Conservation (phyloP, 2,888 invertebrate genomes). For the Podotricha telesiphe region DNA sequence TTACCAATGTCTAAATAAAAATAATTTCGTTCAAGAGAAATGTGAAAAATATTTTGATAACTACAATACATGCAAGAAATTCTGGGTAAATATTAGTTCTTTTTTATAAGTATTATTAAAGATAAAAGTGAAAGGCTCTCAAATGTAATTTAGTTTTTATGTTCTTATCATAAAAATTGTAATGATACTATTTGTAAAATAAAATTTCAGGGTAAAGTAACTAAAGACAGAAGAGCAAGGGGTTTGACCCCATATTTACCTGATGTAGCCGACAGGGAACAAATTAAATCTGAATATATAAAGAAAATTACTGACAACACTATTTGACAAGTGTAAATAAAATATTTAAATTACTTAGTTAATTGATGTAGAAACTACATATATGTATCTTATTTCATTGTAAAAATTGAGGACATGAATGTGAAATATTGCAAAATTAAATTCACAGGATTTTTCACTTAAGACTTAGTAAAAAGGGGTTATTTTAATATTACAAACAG, state of each 20-base stretch:
- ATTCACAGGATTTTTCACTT: no score
- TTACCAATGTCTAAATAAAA: conserved; percentile 87
- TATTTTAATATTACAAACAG: no score
- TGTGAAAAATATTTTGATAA: conserved; percentile 89
- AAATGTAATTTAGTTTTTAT: no score
- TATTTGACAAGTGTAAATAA: conserved; percentile 16
- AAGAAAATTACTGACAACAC: conserved; percentile 54
- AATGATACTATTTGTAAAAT: not conserved
- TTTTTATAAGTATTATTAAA: not conserved
- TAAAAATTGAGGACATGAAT: not conserved
- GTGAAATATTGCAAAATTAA: no score
- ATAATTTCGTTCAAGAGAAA: conserved; percentile 86
- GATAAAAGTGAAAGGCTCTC: no score
- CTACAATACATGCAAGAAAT: conserved; percentile 90
- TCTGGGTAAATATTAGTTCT: conserved; percentile 87
- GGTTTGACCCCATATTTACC: conserved; percentile 88
- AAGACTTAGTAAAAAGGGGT: no score
- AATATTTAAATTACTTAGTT: not conserved
- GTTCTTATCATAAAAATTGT: no score
- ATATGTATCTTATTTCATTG: not conserved
- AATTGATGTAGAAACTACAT: not conserved
- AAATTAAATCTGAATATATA: conserved; percentile 86
- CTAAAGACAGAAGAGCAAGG: conserved; percentile 82
- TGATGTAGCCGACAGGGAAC: conserved; percentile 86
- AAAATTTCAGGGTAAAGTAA: conserved; percentile 82